Percentiles rank a stretch among this genome's conserved stretches.
These are phyloP conservation scores for Colius striatus DNA, from an alignment of 2,113 vertebrate species.

Conservation along the genomic window DNA sequence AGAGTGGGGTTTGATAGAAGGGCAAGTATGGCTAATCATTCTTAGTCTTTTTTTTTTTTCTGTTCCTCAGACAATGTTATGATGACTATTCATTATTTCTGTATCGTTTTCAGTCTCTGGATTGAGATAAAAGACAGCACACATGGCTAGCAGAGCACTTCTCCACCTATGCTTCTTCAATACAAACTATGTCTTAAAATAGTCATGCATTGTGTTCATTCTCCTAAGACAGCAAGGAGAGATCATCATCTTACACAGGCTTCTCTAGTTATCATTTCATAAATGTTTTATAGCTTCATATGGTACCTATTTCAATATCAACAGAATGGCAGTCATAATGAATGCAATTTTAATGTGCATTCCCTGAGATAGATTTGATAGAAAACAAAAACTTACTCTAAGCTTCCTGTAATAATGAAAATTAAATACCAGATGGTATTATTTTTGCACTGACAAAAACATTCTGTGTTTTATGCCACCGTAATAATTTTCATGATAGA, in stretches of 20 bases:
- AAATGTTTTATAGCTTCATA: slow-evolving; percentile 16
- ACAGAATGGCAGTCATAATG: neutral
- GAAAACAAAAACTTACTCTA: neutral
- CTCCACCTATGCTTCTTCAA: slow-evolving; percentile 10
- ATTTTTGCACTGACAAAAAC: neutral
- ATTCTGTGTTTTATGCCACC: neutral
- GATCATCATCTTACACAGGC: neutral
- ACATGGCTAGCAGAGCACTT: neutral
- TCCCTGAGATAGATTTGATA: neutral
- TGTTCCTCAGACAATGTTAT: neutral
- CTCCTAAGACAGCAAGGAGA: slow-evolving; percentile 7
- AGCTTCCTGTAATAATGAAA: neutral
- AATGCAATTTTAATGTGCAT: neutral
- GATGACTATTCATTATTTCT: neutral
- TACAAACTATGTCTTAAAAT: slow-evolving; percentile 1
- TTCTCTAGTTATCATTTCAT: neutral
- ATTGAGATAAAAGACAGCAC: neutral
- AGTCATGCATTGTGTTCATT: neutral
- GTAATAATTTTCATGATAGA: neutral
- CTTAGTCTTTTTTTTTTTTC: neutral
- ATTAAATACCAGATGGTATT: slow-evolving; percentile 4
- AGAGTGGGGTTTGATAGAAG: neutral
- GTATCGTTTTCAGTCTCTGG: neutral
- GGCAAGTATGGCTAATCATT: neutral
- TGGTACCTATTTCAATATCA: neutral